Evolutionary conservation across 2,113 vertebrate genomes (phyloP).

Genomic region (Eublepharis macularius): DNA sequence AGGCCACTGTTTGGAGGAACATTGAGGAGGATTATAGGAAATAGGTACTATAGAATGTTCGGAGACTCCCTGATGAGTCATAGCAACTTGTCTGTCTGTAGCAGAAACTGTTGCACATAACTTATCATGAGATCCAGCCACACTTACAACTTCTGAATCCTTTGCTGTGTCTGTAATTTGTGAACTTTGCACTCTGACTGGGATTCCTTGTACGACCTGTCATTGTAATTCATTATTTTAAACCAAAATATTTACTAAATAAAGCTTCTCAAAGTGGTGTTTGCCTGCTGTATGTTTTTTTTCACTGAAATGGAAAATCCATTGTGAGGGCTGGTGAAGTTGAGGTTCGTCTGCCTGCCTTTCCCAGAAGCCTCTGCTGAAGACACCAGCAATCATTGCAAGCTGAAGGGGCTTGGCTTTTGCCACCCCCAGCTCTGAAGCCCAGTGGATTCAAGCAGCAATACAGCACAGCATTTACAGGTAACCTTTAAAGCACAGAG

Average conservation of each 20-base stretch:
- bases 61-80: neutral
- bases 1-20: neutral
- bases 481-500: too few species aligned
- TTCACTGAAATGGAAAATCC: neutral
- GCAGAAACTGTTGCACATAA: slow-evolving; percentile 16
- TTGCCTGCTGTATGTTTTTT: neutral
- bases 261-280: slow-evolving; percentile 71
- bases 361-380: too few species aligned
- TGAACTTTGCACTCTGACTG: slow-evolving; percentile 48
- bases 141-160: slow-evolving; percentile 41
- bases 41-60: neutral
- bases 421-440: too few species aligned
- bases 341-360: too few species aligned
- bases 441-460: too few species aligned
- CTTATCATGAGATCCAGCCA: slow-evolving; percentile 26
- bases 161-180: slow-evolving; percentile 53
- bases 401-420: too few species aligned
- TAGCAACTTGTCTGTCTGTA: slow-evolving; percentile 6
- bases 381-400: too few species aligned
- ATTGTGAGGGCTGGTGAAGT: too few species aligned
- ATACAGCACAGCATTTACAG: too few species aligned
- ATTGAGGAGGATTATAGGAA: neutral
- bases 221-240: slow-evolving; percentile 69
- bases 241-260: slow-evolving; percentile 76
- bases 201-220: slow-evolving; percentile 58